Evolutionary conservation across 2,888 invertebrate genomes (phyloP).

Genomic region (Ophioninae sp.): DNA sequence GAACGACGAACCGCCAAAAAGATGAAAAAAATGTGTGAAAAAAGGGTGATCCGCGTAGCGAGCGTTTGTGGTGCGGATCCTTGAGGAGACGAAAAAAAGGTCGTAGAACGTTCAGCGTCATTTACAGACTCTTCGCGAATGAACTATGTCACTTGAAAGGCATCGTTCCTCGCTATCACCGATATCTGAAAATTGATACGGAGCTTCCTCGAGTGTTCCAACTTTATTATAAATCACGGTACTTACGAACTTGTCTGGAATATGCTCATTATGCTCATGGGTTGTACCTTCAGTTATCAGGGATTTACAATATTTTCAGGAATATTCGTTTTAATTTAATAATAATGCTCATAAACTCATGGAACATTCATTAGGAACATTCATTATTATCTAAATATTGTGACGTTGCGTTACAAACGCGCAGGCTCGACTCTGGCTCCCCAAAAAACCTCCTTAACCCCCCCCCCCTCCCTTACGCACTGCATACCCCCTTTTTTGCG

Average conservation of each 20-base stretch:
- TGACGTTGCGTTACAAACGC: too few relatives aligned
- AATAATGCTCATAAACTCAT: too few relatives aligned
- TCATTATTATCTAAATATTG: too few relatives aligned
- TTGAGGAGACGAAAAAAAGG: constrained; percentile 36
- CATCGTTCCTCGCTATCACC: constrained; percentile 73
- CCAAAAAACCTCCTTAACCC: too few relatives aligned
- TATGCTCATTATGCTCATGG: not conserved
- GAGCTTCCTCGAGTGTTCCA: constrained; percentile 15
- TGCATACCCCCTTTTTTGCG: too few relatives aligned
- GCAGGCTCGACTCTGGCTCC: too few relatives aligned
- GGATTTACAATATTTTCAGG: too few relatives aligned
- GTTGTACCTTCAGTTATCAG: too few relatives aligned
- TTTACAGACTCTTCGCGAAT: constrained; percentile 70
- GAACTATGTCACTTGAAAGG: constrained; percentile 72
- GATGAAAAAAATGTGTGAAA: not conserved
- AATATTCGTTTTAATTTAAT: too few relatives aligned
- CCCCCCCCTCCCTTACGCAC: too few relatives aligned
- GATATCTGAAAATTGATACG: constrained; percentile 70
- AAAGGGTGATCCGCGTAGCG: not conserved
- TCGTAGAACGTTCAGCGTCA: constrained; percentile 70
- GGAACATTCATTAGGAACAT: too few relatives aligned
- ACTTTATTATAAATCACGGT: constrained; percentile 3
- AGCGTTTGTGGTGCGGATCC: constrained; percentile 11
- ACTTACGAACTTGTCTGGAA: not conserved
- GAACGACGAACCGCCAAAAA: not conserved